These are phyloP conservation scores for Globicephala melas DNA, from an alignment of 2,113 vertebrate species.

Conservation along the genomic window DNA sequence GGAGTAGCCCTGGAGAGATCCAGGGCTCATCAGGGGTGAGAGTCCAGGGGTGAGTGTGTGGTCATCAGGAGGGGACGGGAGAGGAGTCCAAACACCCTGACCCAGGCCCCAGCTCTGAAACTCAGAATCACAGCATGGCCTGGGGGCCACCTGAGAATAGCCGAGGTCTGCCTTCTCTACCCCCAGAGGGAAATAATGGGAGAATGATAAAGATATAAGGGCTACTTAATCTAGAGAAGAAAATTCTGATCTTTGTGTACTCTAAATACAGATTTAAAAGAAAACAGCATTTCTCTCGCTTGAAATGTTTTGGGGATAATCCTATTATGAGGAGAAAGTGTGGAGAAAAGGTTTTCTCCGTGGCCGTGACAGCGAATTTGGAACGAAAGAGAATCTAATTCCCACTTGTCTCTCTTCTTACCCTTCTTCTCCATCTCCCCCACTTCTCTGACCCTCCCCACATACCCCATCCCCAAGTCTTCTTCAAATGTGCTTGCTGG, in stretches of 20 bases:
- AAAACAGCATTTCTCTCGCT: constrained; percentile 41
- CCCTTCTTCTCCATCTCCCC: neutral
- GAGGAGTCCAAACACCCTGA: neutral
- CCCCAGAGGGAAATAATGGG: neutral
- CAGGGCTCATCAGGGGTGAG: neutral
- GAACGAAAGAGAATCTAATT: neutral
- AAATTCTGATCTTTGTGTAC: constrained; percentile 12
- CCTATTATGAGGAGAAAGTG: constrained; percentile 17
- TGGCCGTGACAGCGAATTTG: neutral
- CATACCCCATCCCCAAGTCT: neutral
- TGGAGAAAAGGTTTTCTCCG: neutral
- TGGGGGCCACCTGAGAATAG: neutral
- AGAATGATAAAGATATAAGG: neutral
- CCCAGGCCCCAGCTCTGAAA: neutral
- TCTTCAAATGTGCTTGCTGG: neutral
- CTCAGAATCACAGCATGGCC: fast-evolving
- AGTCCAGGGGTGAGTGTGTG: fast-evolving
- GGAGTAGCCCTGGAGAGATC: neutral
- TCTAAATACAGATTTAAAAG: constrained; percentile 57
- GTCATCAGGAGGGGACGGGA: neutral
- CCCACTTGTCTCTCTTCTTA: neutral
- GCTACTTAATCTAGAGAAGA: neutral
- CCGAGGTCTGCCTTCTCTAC: neutral
- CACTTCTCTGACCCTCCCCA: neutral
- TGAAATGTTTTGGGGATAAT: constrained; percentile 49